Evolutionary conservation across 2,888 invertebrate species (phyloP), one percentile per base, ranked within the genome.

Genomic region (Hipparchia semele): DNA sequence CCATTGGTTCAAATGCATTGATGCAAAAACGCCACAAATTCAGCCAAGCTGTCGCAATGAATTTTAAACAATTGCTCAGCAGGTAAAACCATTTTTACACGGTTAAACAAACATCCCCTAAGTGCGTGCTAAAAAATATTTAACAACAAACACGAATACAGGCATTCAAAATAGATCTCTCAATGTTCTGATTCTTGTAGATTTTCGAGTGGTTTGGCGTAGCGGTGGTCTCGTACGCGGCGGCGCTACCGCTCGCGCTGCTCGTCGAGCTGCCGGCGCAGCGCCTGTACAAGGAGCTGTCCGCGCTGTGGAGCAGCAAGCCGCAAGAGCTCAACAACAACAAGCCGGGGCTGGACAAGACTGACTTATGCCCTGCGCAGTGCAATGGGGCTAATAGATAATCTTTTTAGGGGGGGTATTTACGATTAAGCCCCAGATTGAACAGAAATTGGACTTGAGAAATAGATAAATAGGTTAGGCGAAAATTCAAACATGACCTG

Each of bases 251-350:
- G 1, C 88, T 93, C n/a, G 89, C 92, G n/a, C 80, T 93, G 79
- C 85, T 91, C 58, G 89, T 92, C 77, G 93, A 93, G 83, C 75
- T 90, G 9, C 93, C 93, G 7, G 84, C 84, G 73, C 87, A 85
- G 83, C 84, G 90, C 10, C 86, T 93, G 75, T 84, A 84, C 73
- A 83, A 85, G 66, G 87, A 88, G 60, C 83, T 90, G 54, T 75
- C 73, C 12, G 23, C 76, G 62, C 33, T 62, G 64, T 51, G 77
- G 64, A 73, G 59, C 23, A 54, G 33, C n/a, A 64, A 82, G 79
- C 90, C 0, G 92, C 91, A 81, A 93, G 94, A 94, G 94, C 94
- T 33, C 90, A 87, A 60, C 94, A 94, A 72, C 90, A 49, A 89
- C 86, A 79, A 87, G 79, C 71, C 83, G 74, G 54, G 58, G 23